Evolutionary conservation across 2,797 vertebrate species (phyloP).

Genomic region (Girardinus metallicus): DNA sequence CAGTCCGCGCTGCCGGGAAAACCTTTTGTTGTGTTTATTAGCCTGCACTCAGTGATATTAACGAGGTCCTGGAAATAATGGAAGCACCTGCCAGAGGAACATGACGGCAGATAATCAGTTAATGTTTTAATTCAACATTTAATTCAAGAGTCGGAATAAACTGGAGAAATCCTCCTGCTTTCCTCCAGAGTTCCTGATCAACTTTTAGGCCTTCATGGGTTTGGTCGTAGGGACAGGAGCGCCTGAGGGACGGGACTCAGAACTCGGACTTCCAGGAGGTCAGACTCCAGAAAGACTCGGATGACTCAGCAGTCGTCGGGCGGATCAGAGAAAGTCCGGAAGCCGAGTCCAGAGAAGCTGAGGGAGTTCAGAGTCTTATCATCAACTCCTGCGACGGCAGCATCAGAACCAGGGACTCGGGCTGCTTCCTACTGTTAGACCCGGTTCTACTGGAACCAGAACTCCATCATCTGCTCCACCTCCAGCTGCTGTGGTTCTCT

Average conservation of each 20-base stretch:
- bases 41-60: conserved; percentile 12
- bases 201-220: background rate
- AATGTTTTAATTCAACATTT: background rate
- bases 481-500: no score
- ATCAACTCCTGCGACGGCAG: background rate
- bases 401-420: background rate
- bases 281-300: background rate
- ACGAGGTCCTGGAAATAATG: conserved; percentile 14
- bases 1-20: background rate
- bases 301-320: background rate
- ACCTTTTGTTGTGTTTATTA: conserved; percentile 9
- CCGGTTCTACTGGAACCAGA: no score
- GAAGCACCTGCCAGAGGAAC: conserved; percentile 5
- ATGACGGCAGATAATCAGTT: background rate
- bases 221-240: background rate
- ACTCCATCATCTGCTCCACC: no score
- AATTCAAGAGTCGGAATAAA: no score
- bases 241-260: background rate
- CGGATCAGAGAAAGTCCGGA: background rate
- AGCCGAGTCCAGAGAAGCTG: background rate
- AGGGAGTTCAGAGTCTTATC: background rate
- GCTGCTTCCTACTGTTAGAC: no score
- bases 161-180: background rate
- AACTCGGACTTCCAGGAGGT: background rate
- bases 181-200: background rate